Evolutionary conservation across 2,888 invertebrate genomes (phyloP).

Genomic region (Drosophila emarginata): DNA sequence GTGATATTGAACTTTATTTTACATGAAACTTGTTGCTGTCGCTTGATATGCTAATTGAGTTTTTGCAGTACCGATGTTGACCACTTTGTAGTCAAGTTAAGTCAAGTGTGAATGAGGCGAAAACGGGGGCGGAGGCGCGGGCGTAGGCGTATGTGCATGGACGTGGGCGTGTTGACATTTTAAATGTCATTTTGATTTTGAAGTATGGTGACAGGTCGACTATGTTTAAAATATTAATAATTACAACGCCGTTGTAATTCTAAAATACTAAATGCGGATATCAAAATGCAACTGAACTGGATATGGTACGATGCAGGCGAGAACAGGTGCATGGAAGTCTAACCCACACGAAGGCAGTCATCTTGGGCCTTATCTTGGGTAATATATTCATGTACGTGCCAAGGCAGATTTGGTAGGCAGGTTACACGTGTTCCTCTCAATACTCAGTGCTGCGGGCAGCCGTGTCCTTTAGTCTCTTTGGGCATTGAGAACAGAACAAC

Average conservation of each 20-base stretch:
- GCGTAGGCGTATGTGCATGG: slow-evolving; percentile 8
- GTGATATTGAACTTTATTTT: slow-evolving; percentile 60
- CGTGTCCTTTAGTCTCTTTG: slow-evolving; percentile 53
- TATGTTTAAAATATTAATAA: slow-evolving; percentile 54
- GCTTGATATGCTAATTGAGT: slow-evolving; percentile 64
- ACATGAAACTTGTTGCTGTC: slow-evolving; percentile 30
- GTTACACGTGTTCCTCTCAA: slow-evolving; percentile 69
- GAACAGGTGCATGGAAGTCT: slow-evolving; percentile 7
- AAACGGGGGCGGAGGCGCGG: slow-evolving; percentile 24
- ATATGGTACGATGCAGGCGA: slow-evolving; percentile 1
- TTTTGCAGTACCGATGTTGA: slow-evolving; percentile 33
- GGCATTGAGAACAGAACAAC: slow-evolving; percentile 20
- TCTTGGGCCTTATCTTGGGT: slow-evolving; percentile 63
- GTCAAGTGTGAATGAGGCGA: slow-evolving; percentile 9
- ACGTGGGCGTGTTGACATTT: slow-evolving; percentile 27
- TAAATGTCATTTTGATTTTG: slow-evolving; percentile 66
- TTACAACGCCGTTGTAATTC: slow-evolving; percentile 56
- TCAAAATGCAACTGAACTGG: slow-evolving; percentile 43
- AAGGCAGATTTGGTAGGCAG: slow-evolving; percentile 54
- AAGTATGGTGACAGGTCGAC: slow-evolving; percentile 63
- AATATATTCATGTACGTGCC: slow-evolving; percentile 75
- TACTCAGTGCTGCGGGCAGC: slow-evolving; percentile 50
- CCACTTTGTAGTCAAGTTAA: slow-evolving; percentile 50
- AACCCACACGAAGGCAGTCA: slow-evolving; percentile 34
- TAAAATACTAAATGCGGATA: slow-evolving; percentile 66